Percentiles rank a stretch among this genome's conserved stretches.
Conservation (phyloP, 2,797 vertebrate species). For the Myoxocephalus aenaeus region DNA sequence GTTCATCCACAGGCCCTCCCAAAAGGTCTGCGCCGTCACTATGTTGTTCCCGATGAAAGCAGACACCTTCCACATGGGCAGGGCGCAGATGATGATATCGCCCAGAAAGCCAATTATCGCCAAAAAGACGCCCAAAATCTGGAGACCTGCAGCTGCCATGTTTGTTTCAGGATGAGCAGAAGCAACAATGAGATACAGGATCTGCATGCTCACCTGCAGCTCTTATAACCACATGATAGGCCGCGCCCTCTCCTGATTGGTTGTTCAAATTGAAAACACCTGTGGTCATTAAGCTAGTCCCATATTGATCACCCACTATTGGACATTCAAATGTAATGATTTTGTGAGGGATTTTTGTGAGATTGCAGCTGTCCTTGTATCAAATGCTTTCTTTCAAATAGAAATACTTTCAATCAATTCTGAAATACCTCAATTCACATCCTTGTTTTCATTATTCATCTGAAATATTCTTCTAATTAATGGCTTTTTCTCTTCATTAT, state of each 20-base stretch:
- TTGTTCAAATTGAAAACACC: constrained; percentile 55
- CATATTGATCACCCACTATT: neutral
- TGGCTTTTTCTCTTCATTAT: neutral
- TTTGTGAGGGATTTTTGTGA: neutral
- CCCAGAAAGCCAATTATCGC: constrained; percentile 75
- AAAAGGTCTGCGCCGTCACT: constrained; percentile 81
- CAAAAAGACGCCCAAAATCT: constrained; percentile 72
- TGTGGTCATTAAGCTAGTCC: constrained; percentile 34
- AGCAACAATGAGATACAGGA: accelerated
- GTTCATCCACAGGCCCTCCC: constrained; percentile 87
- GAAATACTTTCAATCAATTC: neutral
- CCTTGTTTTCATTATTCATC: neutral
- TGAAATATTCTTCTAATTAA: too few relatives aligned
- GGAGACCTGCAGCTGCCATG: constrained; percentile 76
- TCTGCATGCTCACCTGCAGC: neutral
- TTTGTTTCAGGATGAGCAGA: accelerated
- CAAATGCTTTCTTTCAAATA: too few relatives aligned
- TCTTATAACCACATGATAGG: constrained; percentile 48
- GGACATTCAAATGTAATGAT: neutral
- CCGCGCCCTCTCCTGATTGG: constrained; percentile 56
- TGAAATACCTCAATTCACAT: neutral
- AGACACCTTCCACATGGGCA: constrained; percentile 85
- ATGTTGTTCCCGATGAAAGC: constrained; percentile 85
- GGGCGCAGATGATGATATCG: constrained; percentile 74
- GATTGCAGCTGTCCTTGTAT: neutral